Evolutionary conservation across 2,888 invertebrate species (phyloP).

Genomic region (Sepiola atlantica): DNA sequence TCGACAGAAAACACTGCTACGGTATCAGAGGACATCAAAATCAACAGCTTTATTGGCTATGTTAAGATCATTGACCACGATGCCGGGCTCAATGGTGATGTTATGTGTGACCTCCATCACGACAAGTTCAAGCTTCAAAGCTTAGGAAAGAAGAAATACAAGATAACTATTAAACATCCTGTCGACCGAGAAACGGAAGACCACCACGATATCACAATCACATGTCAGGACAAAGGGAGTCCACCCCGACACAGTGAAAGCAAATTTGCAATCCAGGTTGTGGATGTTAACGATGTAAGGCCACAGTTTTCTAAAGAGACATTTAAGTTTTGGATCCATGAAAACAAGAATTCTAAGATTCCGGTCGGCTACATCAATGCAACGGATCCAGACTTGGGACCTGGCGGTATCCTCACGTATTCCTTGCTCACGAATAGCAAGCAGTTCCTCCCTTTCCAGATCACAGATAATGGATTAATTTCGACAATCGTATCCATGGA

Average conservation of each 20-base stretch:
- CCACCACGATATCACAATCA: background rate
- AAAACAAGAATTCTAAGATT: background rate
- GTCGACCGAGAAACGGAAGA: background rate
- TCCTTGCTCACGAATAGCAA: background rate
- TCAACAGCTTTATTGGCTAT: slow-evolving; percentile 8
- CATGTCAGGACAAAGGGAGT: slow-evolving; percentile 32
- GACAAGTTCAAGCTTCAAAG: background rate
- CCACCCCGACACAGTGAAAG: background rate
- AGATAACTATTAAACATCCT: background rate
- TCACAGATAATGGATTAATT: slow-evolving; percentile 6
- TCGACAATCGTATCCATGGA: background rate
- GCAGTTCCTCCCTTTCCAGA: background rate
- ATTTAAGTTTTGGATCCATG: background rate
- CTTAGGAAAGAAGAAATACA: background rate
- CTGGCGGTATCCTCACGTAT: background rate
- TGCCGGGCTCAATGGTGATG: background rate
- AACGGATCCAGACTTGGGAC: background rate
- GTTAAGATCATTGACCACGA: background rate
- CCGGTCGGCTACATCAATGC: background rate
- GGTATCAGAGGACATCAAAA: background rate
- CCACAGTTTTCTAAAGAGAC: slow-evolving; percentile 13
- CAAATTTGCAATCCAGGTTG: background rate
- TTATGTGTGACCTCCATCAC: background rate
- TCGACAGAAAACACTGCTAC: background rate
- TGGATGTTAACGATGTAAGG: background rate